Evolutionary conservation across 2,888 invertebrate genomes (phyloP), one percentile per base, ranked within the genome.

Genomic region (Cyrtodaria siliqua): DNA sequence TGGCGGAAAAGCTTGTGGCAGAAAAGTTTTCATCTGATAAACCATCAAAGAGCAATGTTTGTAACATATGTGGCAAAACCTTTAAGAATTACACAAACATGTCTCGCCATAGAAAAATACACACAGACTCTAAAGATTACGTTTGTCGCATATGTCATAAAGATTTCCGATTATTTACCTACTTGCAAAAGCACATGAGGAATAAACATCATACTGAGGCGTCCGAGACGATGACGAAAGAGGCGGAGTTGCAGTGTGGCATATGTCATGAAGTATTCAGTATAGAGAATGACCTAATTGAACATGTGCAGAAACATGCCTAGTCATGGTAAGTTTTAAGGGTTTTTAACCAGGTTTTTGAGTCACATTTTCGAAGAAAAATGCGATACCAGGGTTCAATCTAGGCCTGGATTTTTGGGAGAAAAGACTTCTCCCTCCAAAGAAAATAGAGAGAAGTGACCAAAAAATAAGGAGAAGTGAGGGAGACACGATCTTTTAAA

Each of bases 21-120:
- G 69, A 72, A 47, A 72, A 68, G 49, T 9, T 69, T 16, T 52
- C 40, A 33, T 42, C 27, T 2, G 49, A 29, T 14, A 49, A 57
- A 38, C 2, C 14, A 2, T 38, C 44, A 24, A 57, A 57, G 29
- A 64, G 29, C 26, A 56, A 18, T 29, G 53, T 61, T 20, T 80
- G 80, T 71, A 63, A 69, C 29, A 67, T 80, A 1, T 80, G 80
- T 77, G 61, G 63, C 24, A 80, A 80, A 67, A 47, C 52, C 23
- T 77, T 73, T n/a, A 73, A 66, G 53, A 59, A 26, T 27, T 14
- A 29, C 2, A 38, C 33, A 12, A 73, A 64, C 40, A 44, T 80
- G 67, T n/a, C 29, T 8, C 59, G 73, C 20, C 80, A 80, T 47
- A 42, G 42, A 27, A 73, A 73, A 57, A 73, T 61, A 24, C 73